Conservation (phyloP, 2,113 vertebrate genomes). For the Mormyrus lacerda region DNA sequence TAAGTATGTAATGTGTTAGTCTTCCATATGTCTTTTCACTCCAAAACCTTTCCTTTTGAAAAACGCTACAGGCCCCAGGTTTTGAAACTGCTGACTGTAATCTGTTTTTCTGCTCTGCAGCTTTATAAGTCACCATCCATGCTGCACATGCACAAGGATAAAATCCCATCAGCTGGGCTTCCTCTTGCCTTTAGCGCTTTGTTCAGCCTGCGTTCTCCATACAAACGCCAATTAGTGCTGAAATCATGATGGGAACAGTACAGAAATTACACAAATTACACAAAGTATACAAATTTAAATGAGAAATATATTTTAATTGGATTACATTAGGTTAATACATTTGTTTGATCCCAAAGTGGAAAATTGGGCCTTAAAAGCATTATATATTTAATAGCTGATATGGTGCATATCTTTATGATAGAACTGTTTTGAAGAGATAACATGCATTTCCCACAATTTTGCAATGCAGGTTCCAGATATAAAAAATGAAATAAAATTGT, state of each 20-base stretch:
- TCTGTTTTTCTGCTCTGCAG: neutral
- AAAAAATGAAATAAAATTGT: neutral
- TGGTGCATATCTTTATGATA: neutral
- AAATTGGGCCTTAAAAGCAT: neutral
- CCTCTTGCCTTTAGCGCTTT: neutral
- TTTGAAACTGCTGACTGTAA: neutral
- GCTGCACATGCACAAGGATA: neutral
- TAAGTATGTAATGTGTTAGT: neutral
- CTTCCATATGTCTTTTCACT: neutral
- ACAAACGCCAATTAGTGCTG: neutral
- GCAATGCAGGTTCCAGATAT: neutral
- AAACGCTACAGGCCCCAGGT: neutral
- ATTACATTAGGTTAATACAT: neutral
- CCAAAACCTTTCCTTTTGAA: neutral
- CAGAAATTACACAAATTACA: neutral
- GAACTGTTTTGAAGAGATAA: neutral
- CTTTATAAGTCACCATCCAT: neutral
- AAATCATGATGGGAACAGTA: neutral
- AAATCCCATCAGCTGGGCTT: neutral
- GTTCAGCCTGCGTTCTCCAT: neutral
- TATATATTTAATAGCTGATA: neutral
- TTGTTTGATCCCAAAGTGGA: neutral
- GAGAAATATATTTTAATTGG: neutral
- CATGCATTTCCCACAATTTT: neutral
- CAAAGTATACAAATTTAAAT: neutral